phyloP scores from a whole-genome alignment of 2,113 vertebrate species.

The Labrus mixtus region DNA sequence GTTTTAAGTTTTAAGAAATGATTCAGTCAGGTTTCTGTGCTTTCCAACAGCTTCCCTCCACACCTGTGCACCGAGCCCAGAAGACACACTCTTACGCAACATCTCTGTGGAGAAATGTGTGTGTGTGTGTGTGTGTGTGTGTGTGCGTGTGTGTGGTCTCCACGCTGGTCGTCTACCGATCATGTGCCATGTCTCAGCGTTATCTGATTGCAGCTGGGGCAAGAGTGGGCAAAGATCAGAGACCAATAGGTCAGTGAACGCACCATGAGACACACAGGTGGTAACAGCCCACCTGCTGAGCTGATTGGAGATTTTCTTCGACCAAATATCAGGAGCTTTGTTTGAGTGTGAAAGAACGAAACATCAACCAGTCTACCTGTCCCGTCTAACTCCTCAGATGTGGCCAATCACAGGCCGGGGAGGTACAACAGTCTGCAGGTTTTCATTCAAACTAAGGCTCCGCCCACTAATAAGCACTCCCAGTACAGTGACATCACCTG shows the following conservation, averaged over 20 bases:
- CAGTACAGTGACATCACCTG: not conserved
- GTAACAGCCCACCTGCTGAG: too few species aligned
- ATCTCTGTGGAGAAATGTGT: not conserved
- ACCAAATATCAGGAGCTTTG: too few species aligned
- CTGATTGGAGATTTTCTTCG: too few species aligned
- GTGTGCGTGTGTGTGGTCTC: not conserved
- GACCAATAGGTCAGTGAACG: not conserved
- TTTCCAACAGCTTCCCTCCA: not conserved
- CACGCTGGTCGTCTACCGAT: not conserved
- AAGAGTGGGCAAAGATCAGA: not conserved
- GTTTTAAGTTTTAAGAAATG: too few species aligned
- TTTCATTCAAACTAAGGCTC: not conserved
- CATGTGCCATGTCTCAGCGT: not conserved
- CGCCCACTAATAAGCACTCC: not conserved
- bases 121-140: not conserved
- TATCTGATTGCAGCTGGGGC: not conserved
- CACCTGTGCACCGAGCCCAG: not conserved
- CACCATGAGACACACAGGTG: not conserved
- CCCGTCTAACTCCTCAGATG: not conserved
- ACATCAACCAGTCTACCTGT: not conserved
- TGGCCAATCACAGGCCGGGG: not conserved
- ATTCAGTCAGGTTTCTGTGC: too few species aligned
- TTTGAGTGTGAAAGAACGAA: too few species aligned
- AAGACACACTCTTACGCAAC: constrained; percentile 17
- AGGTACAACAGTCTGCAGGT: not conserved